phyloP scores from a whole-genome alignment of 2,113 vertebrate species.

The Labrus mixtus region DNA sequence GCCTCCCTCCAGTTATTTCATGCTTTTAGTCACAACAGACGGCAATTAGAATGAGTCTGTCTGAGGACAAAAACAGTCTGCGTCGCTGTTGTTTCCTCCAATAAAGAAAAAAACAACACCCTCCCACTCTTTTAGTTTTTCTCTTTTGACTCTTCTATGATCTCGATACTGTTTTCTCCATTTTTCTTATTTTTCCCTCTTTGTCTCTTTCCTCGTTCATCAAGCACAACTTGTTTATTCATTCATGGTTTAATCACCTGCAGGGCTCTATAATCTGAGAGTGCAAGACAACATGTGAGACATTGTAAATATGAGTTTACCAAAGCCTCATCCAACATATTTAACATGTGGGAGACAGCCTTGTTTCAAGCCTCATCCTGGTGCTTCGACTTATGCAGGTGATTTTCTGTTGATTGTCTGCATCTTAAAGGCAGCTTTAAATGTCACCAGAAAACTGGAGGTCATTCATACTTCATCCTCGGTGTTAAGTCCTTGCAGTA shows the following conservation, averaged over 20 bases:
- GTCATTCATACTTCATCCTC: neutral
- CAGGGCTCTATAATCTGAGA: neutral
- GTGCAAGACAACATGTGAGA: neutral
- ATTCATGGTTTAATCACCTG: slow-evolving; percentile 5
- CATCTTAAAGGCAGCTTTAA: neutral
- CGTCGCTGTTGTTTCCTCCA: neutral
- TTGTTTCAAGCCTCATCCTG: neutral
- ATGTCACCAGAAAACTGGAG: neutral
- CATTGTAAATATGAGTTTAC: neutral
- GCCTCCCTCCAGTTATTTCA: slow-evolving; percentile 1
- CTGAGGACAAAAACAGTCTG: slow-evolving; percentile 6
- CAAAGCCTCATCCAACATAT: neutral
- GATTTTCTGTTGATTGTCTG: neutral
- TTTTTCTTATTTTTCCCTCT: neutral
- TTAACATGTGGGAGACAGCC: neutral
- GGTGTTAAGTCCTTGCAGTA: too few relatives aligned
- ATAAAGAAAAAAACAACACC: neutral
- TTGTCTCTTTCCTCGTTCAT: neutral
- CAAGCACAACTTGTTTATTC: neutral
- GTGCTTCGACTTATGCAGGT: neutral
- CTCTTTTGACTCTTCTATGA: neutral
- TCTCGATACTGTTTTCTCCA: neutral
- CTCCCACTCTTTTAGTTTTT: neutral
- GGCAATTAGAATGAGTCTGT: neutral
- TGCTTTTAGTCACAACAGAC: slow-evolving; percentile 44